phyloP scores from a whole-genome alignment of 2,113 vertebrate species.

The Xenotilapia flavipinnis region DNA sequence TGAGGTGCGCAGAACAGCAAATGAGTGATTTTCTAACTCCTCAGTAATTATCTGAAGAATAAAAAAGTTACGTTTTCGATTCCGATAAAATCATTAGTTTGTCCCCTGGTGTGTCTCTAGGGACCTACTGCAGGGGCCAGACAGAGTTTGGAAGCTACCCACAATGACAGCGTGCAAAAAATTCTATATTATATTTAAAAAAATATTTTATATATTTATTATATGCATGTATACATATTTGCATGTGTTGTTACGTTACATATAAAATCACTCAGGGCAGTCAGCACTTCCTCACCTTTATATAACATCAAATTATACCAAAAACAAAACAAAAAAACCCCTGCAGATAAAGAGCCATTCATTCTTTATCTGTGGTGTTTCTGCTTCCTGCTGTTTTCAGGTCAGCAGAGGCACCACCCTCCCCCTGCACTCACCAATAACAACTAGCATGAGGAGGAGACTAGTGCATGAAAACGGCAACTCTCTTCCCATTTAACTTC shows the following conservation, averaged over 20 bases:
- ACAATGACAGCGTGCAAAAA: neutral
- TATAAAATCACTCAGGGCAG: neutral
- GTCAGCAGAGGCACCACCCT: neutral
- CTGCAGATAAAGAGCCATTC: neutral
- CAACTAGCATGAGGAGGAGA: slow-evolving; percentile 19
- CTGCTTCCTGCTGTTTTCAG: neutral
- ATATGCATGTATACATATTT: neutral
- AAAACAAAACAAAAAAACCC: accelerated
- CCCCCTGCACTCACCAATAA: slow-evolving; percentile 46
- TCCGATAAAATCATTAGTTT: neutral
- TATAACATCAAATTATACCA: neutral
- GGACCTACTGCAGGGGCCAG: neutral
- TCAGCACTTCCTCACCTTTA: neutral
- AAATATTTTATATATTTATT: neutral
- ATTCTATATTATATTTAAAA: neutral
- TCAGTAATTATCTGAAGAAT: neutral
- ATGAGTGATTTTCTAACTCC: neutral
- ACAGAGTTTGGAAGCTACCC: neutral
- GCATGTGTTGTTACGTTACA: neutral
- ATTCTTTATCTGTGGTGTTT: neutral
- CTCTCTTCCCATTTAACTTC: neutral
- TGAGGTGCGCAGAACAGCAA: neutral
- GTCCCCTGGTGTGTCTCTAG: neutral
- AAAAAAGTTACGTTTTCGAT: neutral
- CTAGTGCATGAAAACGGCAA: neutral